Evolutionary conservation across 1,140 invertebrate genomes (phyloP).

Genomic region (Heliconius hewitsoni): DNA sequence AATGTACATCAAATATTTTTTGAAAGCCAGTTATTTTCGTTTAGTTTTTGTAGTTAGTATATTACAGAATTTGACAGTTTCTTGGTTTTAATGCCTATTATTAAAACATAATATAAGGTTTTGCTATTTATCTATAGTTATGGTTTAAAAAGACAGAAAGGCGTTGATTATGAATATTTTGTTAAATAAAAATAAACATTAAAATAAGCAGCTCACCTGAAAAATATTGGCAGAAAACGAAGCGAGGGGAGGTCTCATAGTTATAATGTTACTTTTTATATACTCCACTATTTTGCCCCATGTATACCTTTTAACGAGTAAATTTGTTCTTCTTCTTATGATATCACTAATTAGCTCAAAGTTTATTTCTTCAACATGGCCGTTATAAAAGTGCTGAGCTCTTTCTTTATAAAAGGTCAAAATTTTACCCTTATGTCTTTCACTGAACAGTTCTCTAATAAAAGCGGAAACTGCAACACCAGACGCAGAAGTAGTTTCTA

Average conservation of each 20-base stretch:
- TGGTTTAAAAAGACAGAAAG: too few relatives aligned
- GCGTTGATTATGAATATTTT: not conserved
- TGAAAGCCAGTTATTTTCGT: too few relatives aligned
- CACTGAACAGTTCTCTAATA: constrained; percentile 89
- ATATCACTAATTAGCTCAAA: constrained; percentile 90
- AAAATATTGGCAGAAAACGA: constrained; percentile 91
- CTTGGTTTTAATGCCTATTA: too few relatives aligned
- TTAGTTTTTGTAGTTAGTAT: too few relatives aligned
- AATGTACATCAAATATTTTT: too few relatives aligned
- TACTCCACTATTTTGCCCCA: constrained; percentile 89
- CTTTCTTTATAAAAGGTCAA: constrained; percentile 93
- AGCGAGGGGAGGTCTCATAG: constrained; percentile 87
- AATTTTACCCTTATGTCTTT: constrained; percentile 88
- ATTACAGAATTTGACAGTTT: too few relatives aligned
- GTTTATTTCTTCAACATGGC: constrained; percentile 90
- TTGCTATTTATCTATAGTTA: too few relatives aligned
- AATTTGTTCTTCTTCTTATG: constrained; percentile 88
- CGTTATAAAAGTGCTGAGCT: constrained; percentile 91
- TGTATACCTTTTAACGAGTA: constrained; percentile 89
- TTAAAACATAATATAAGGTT: too few relatives aligned
- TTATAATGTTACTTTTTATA: constrained; percentile 86
- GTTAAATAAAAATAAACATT: not conserved
- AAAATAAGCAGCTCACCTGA: constrained; percentile 78
- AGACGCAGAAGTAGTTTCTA: constrained; percentile 83
- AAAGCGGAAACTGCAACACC: constrained; percentile 89